phyloP scores from a whole-genome alignment of 2,797 vertebrate genomes.

The Sebastes alutus region DNA sequence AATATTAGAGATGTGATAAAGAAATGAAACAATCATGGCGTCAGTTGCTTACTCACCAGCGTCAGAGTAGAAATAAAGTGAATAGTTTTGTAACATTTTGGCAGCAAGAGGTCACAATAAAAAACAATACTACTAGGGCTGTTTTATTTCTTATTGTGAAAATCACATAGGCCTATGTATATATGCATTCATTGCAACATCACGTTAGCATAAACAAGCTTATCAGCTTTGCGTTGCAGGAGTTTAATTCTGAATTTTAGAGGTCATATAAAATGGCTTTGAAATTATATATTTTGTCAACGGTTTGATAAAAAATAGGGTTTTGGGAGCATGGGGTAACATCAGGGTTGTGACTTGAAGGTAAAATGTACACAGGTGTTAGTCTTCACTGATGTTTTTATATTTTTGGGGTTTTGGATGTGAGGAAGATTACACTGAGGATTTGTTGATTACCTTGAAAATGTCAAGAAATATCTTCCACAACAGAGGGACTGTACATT shows the following conservation, averaged over 20 bases:
- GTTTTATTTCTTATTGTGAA: background rate
- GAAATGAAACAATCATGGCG: background rate
- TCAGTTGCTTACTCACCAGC: background rate
- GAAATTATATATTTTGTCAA: background rate
- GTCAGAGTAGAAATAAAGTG: background rate
- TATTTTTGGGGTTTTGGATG: background rate
- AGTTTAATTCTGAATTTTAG: background rate
- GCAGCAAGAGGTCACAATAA: background rate
- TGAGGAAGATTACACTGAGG: background rate
- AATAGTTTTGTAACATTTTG: background rate
- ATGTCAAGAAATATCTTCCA: background rate
- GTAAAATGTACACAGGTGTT: background rate
- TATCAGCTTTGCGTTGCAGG: background rate
- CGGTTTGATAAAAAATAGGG: background rate
- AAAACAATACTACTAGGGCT: background rate
- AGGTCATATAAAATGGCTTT: background rate
- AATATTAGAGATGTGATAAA: constrained; percentile 15
- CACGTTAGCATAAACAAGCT: background rate
- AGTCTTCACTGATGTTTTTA: background rate
- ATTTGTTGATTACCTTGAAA: background rate
- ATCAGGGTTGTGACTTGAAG: background rate
- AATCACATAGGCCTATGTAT: background rate
- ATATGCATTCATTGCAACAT: background rate
- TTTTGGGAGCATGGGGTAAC: background rate
- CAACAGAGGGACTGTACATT: too few species aligned